Conservation (phyloP, 2,888 invertebrate genomes). For the Netelia inedita region DNA sequence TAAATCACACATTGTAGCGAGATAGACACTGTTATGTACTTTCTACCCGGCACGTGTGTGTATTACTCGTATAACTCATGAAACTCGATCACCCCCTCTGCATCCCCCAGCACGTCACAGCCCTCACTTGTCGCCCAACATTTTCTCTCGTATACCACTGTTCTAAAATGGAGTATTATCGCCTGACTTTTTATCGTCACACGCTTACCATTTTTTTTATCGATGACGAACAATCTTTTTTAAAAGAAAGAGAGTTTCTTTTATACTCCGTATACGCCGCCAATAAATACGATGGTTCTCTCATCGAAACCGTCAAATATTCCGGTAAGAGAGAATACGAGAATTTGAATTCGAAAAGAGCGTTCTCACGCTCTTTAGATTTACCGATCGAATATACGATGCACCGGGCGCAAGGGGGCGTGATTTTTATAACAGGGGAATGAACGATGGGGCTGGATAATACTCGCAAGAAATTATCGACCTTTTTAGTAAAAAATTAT, state of each 20-base stretch:
- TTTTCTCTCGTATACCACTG: not conserved
- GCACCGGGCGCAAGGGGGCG: constrained; percentile 64
- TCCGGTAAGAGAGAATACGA: constrained; percentile 58
- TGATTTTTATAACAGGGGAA: constrained; percentile 74
- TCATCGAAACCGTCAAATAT: constrained; percentile 20
- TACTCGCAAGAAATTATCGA: constrained; percentile 67
- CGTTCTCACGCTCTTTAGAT: constrained; percentile 74
- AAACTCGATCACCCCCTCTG: constrained; percentile 27
- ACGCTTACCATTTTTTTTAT: constrained; percentile 12
- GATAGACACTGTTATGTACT: constrained; percentile 8
- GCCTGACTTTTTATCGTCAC: not conserved
- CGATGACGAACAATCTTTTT: not conserved
- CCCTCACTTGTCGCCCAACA: constrained; percentile 43
- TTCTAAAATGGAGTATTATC: too few relatives aligned
- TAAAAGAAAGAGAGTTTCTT: not conserved
- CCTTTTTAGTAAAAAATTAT: constrained; percentile 12
- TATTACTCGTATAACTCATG: constrained; percentile 34
- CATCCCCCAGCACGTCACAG: not conserved
- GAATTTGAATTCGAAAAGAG: constrained; percentile 80
- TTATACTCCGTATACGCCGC: constrained; percentile 50
- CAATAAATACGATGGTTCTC: constrained; percentile 78
- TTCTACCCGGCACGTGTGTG: constrained; percentile 16
- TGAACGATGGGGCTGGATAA: constrained; percentile 81
- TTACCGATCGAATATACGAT: constrained; percentile 74
- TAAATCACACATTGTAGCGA: constrained; percentile 11